Conservation (phyloP, 2,888 invertebrate genomes). For the Microplitis deprimator region DNA sequence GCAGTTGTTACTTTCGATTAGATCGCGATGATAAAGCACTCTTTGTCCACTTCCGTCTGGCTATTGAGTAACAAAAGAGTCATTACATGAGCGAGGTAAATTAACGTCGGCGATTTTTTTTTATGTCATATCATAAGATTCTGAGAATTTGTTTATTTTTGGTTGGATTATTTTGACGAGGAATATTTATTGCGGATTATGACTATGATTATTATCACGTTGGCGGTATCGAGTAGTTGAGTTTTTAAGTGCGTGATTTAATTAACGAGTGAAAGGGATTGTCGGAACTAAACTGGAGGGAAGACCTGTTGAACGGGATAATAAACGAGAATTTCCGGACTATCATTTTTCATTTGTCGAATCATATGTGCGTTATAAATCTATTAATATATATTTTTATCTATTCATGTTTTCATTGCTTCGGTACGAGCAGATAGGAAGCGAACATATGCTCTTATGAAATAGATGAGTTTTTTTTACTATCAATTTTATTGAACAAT, state of each 20-base stretch:
- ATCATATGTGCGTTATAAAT: not conserved
- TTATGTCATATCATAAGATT: not conserved
- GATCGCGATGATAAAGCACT: slow-evolving; percentile 50
- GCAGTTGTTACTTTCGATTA: slow-evolving; percentile 52
- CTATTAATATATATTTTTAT: slow-evolving; percentile 2
- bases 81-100: slow-evolving; percentile 7
- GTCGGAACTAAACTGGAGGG: slow-evolving; percentile 16
- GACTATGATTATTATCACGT: not conserved
- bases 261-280: slow-evolving; percentile 39
- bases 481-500: too few relatives aligned
- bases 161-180: too few relatives aligned
- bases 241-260: slow-evolving; percentile 32
- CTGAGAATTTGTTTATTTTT: too few relatives aligned
- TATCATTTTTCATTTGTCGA: slow-evolving; percentile 40
- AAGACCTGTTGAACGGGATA: slow-evolving; percentile 31
- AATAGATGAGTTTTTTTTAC: not conserved
- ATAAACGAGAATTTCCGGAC: slow-evolving; percentile 39
- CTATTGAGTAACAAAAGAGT: slow-evolving; percentile 50
- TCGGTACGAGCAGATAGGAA: not conserved
- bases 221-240: too few relatives aligned
- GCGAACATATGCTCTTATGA: slow-evolving; percentile 11
- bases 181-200: too few relatives aligned
- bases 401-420: not conserved
- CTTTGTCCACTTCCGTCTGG: slow-evolving; percentile 49
- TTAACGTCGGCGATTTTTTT: not conserved